Evolutionary conservation across 2,888 invertebrate genomes (phyloP), one percentile per base, ranked within the genome.

Genomic region (Dastarcus helophoroides): DNA sequence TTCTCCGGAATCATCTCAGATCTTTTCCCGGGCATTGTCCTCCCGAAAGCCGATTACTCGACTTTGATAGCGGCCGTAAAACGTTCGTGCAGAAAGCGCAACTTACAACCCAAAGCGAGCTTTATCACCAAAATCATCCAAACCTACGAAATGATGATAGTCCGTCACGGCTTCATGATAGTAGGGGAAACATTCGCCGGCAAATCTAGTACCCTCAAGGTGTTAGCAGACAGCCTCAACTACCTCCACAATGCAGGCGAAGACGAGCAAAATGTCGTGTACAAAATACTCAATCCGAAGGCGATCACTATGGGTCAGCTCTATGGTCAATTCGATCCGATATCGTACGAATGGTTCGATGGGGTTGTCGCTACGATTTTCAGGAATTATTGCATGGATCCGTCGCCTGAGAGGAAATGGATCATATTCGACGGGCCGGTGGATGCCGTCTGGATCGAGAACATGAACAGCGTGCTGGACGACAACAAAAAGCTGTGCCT

Each of bases 101-200:
- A 82, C 48, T 64, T 91, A 2, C 84, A 86, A 55, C 74, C 81
- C 1, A 71, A 75, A 31, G 76, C 81, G 16, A 74, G 75, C 40
- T 89, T 90, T 48, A 61, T 80, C 4, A 49, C 71, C 15, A 93
- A 93, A 68, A 73, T 91, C 9, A 79, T 88, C 37, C 90, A 93
- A 64, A 86, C 85, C 0, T 90, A 73, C 54, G 90, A 91, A 64
- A 90, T 91, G 88, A 89, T 91, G 79, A 80, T 85, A 38, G 89
- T 90, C 2, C 70, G 90, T 33, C 90, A 90, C 58, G 91, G 91
- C 0, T 89, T 91, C 58, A 89, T 90, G 86, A 60, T 91, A 50
- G 83, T 91, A 1, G 91, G 91, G 2, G 82, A 82, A 47, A 79
- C 84, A 0, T 70, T 76, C 54, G 69, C 85, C 24, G 88, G 82